Percentiles rank a stretch among this genome's conserved stretches.
Conservation (phyloP, 2,888 invertebrate species). For the Agrochola litura region DNA sequence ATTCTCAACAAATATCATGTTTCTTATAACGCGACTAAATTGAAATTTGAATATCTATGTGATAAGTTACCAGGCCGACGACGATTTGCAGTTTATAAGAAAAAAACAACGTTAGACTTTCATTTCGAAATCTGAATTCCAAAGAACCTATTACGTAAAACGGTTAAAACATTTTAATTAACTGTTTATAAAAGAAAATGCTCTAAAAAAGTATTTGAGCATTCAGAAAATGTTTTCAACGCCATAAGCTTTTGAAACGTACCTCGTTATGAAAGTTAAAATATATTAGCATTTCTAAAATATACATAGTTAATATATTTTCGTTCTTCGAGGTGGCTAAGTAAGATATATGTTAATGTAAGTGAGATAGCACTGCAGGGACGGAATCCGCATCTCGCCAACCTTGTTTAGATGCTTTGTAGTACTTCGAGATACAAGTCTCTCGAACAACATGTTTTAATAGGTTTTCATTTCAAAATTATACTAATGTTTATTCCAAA, state of each 20-base stretch:
- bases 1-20: slow-evolving; percentile 12
- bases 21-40: slow-evolving; percentile 4
- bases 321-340: slow-evolving; percentile 44
- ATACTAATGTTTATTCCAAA: neutral
- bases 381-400: slow-evolving; percentile 30
- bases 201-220: slow-evolving; percentile 25
- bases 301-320: slow-evolving; percentile 49
- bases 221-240: slow-evolving; percentile 32
- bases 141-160: slow-evolving; percentile 16
- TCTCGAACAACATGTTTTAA: slow-evolving; percentile 5
- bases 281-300: slow-evolving; percentile 50
- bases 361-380: slow-evolving; percentile 43
- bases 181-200: slow-evolving; percentile 28
- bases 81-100: neutral
- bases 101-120: slow-evolving; percentile 18
- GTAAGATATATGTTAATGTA: slow-evolving; percentile 60
- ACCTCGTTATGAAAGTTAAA: slow-evolving; percentile 50
- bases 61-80: neutral
- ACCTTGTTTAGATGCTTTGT: slow-evolving; percentile 19
- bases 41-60: slow-evolving; percentile 4
- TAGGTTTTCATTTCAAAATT: neutral
- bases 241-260: slow-evolving; percentile 26
- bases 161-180: slow-evolving; percentile 32
- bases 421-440: slow-evolving; percentile 10
- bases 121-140: slow-evolving; percentile 13